Percentiles rank a stretch among this genome's conserved stretches.
These are phyloP conservation scores for Drosophila subpulchrella DNA, from an alignment of 1,140 invertebrate genomes.

Conservation along the genomic window DNA sequence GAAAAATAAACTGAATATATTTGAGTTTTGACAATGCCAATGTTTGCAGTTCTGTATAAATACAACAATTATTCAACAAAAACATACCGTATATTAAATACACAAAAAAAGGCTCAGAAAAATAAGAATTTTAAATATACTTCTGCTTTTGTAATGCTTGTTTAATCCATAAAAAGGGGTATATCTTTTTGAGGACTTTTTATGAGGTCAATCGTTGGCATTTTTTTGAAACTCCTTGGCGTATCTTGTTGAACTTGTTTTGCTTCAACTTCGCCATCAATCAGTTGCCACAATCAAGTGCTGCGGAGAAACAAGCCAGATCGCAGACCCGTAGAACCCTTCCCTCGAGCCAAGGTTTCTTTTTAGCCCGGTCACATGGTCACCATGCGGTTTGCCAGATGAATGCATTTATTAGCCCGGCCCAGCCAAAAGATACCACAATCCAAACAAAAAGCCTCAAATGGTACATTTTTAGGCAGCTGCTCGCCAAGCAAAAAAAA, in stretches of 20 bases:
- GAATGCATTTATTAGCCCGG: constrained; percentile 56
- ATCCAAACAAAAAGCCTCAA: constrained; percentile 43
- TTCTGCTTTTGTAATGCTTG: background rate
- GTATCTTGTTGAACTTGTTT: constrained; percentile 29
- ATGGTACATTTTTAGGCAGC: constrained; percentile 66
- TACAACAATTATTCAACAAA: background rate
- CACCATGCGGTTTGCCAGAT: constrained; percentile 51
- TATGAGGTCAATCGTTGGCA: background rate
- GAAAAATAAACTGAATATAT: background rate
- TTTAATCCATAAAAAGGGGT: no score
- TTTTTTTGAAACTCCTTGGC: background rate
- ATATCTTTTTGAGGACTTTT: background rate
- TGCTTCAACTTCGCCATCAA: constrained; percentile 20
- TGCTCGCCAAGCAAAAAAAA: constrained; percentile 19
- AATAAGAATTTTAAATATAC: no score
- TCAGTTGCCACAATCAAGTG: constrained; percentile 23
- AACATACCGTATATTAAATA: background rate
- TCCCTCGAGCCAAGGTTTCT: constrained; percentile 58
- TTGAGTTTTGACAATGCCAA: background rate
- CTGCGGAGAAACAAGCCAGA: constrained; percentile 9
- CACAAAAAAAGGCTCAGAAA: background rate
- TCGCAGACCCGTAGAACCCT: constrained; percentile 33
- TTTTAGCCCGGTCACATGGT: constrained; percentile 46
- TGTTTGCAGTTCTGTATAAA: background rate
- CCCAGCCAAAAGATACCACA: constrained; percentile 24